These are phyloP conservation scores for Pantala flavescens DNA, from an alignment of 1,140 invertebrate species.

Conservation along the genomic window DNA sequence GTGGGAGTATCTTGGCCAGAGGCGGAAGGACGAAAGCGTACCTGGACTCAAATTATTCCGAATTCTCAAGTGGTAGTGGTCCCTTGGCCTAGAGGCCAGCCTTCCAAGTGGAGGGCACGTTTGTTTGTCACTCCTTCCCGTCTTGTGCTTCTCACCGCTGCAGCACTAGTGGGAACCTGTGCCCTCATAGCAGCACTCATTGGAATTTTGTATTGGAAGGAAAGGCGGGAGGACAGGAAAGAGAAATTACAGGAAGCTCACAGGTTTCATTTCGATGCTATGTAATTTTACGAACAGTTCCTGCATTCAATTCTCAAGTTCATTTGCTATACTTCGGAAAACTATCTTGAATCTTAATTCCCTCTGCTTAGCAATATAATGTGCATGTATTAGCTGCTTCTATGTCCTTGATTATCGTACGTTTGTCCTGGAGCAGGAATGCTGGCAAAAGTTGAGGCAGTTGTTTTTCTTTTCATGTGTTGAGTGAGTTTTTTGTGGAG, in stretches of 20 bases:
- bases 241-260: constrained; percentile 81
- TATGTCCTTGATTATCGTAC: too few relatives aligned
- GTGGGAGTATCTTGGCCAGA: constrained; percentile 63
- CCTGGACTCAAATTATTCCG: constrained; percentile 90
- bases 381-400: too few relatives aligned
- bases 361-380: too few relatives aligned
- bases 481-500: too few relatives aligned
- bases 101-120: constrained; percentile 79
- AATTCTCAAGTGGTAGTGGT: constrained; percentile 96
- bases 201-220: constrained; percentile 81
- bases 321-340: neutral
- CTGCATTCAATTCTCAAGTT: too few relatives aligned
- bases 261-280: constrained; percentile 71
- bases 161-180: constrained; percentile 79
- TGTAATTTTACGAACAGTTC: constrained; percentile 36
- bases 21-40: constrained; percentile 32
- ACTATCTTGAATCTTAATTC: too few relatives aligned
- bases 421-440: too few relatives aligned
- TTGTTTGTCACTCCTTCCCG: constrained; percentile 94
- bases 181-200: constrained; percentile 77
- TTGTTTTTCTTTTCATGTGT: too few relatives aligned
- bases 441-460: too few relatives aligned
- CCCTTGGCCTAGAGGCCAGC: constrained; percentile 67
- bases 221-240: constrained; percentile 80
- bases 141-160: constrained; percentile 82